These are phyloP conservation scores for Takifugu flavidus DNA, from an alignment of 2,113 vertebrate species.

Conservation along the genomic window DNA sequence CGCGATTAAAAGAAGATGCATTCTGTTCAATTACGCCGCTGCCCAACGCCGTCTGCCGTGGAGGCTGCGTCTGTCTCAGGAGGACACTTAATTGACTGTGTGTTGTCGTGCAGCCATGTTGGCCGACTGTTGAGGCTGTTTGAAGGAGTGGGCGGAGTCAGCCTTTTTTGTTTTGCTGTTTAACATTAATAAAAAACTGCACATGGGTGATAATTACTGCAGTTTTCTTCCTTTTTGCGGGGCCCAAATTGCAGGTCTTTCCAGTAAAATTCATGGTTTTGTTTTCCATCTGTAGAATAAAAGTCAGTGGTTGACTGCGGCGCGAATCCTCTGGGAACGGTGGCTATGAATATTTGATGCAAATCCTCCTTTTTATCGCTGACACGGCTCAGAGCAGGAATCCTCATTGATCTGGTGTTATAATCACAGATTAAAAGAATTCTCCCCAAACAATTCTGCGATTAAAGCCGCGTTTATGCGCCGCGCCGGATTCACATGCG, in stretches of 20 bases:
- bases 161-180: constrained; percentile 18
- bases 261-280: constrained; percentile 41
- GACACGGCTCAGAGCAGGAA: constrained; percentile 63
- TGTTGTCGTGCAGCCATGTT: constrained; percentile 27
- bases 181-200: constrained; percentile 38
- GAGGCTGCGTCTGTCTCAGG: constrained; percentile 15
- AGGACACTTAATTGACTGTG: constrained; percentile 17
- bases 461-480: constrained; percentile 69
- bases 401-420: constrained; percentile 74
- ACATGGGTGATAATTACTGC: constrained; percentile 48
- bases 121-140: constrained; percentile 9
- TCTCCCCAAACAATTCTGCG: constrained; percentile 70
- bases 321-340: constrained; percentile 58
- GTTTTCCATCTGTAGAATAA: constrained; percentile 48
- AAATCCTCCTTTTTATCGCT: constrained; percentile 68
- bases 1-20: constrained; percentile 39
- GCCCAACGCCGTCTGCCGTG: too few species aligned
- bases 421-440: constrained; percentile 74
- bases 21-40: constrained; percentile 23
- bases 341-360: constrained; percentile 77
- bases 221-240: constrained; percentile 42
- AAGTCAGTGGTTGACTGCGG: constrained; percentile 55
- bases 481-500: constrained; percentile 36
- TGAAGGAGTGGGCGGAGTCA: constrained; percentile 1
- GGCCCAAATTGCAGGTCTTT: constrained; percentile 39